Base-by-base conservation (phyloP, 2,888 invertebrate species). In the Odontomyia ornata region DNA sequence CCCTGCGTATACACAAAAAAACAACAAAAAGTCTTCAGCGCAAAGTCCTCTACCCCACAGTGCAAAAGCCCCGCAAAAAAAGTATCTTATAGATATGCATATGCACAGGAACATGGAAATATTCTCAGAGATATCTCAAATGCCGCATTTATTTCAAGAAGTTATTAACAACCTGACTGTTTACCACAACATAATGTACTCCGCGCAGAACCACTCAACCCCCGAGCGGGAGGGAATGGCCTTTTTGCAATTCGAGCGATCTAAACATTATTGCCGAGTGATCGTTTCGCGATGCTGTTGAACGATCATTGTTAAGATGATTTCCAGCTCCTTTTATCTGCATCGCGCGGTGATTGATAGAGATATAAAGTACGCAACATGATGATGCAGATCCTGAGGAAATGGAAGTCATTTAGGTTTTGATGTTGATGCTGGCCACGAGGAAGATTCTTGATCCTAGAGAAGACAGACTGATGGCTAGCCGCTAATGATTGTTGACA, bases 131-230 rank as follows among this genome's bases (percentile, higher is more conserved):
- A 65, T 18, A 65, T 65, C 65, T 36, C 65, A 65, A 65, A 65
- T 36, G 36, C 36, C 65, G 36, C 65, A 21, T 30, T 65, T n/a
- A 65, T 36, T 65, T 65, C 65, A 65, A 65, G 65, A 65, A 65
- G 21, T 65, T 65, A 65, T 65, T 65, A 65, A 65, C 65, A 65
- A 65, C 36, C 18, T n/a, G 65, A 65, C 30, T 18, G 52, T 52
- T 52, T 9, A 52, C 52, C 52, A 52, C 52, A 52, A 18, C 18
- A 52, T 52, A 9, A 52, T 18, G 52, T 52, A 52, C 52, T 52
- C n/a, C n/a, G n/a, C 5, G 52, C 13, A 52, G 52, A 52, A 15
- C 52, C 52, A 52, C 52, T 52, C 52, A n/a, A 18, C 52, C 52
- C 52, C 52, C 15, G 52, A 52, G n/a, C n/a, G n/a, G n/a, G n/a